These are phyloP conservation scores for Urocynchramus pylzowi DNA, from an alignment of 2,113 vertebrate species.

Conservation along the genomic window DNA sequence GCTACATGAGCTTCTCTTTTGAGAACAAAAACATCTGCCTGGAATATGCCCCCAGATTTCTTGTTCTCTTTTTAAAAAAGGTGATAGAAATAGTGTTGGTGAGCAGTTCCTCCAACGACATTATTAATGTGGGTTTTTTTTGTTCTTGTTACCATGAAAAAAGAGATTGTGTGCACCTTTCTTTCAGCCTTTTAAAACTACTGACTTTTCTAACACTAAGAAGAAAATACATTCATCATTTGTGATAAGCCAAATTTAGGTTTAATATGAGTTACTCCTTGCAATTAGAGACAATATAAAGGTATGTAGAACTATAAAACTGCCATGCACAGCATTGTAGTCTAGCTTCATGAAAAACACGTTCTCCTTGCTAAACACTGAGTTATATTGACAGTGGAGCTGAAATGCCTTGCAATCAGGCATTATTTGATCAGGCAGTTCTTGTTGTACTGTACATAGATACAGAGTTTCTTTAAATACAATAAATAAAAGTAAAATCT, in stretches of 20 bases:
- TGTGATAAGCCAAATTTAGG: conserved; percentile 31
- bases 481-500: conserved; percentile 78
- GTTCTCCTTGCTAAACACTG: background rate
- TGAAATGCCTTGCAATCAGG: background rate
- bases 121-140: background rate
- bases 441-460: conserved; percentile 50
- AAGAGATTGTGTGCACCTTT: background rate
- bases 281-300: conserved; percentile 46
- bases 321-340: background rate
- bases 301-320: background rate
- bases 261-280: conserved; percentile 33
- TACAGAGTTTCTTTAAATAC: conserved; percentile 65
- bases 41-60: background rate
- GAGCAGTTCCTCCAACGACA: background rate
- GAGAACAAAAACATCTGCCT: background rate
- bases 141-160: background rate
- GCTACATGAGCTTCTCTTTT: background rate
- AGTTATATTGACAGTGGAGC: background rate
- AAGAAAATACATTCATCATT: background rate
- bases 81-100: background rate
- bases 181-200: conserved; percentile 47
- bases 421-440: conserved; percentile 38
- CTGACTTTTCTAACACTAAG: conserved; percentile 21
- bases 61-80: background rate
- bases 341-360: background rate